phyloP scores from a whole-genome alignment of 1,140 invertebrate species.

The Lordiphosa collinella region DNA sequence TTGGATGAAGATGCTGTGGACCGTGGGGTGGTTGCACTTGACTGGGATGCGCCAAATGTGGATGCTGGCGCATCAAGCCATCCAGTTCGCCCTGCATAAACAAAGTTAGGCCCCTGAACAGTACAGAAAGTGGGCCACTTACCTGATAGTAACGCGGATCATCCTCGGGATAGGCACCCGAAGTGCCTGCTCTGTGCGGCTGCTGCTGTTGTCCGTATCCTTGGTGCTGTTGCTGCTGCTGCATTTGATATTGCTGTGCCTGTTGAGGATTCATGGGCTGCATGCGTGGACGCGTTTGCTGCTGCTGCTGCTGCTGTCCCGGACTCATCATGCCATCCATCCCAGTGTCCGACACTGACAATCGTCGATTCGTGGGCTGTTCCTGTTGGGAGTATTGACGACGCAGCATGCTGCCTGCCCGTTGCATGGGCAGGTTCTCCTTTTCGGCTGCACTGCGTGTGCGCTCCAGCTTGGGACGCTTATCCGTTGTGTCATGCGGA shows the following conservation, averaged over 20 bases:
- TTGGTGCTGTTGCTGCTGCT: constrained; percentile 59
- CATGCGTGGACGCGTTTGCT: constrained; percentile 49
- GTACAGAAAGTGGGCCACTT: neutral
- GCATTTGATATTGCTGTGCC: constrained; percentile 55
- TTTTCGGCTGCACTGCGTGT: constrained; percentile 91
- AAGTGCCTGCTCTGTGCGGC: constrained; percentile 20
- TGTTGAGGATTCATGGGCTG: constrained; percentile 59
- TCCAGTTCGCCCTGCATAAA: constrained; percentile 84
- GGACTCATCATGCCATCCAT: constrained; percentile 70
- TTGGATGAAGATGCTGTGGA: constrained; percentile 66
- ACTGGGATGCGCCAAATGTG: constrained; percentile 83
- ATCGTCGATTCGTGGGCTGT: constrained; percentile 80
- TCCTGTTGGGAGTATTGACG: constrained; percentile 95
- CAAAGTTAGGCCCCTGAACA: neutral
- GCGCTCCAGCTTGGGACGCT: constrained; percentile 90
- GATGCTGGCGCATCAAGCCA: constrained; percentile 86
- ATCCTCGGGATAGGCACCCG: constrained; percentile 80
- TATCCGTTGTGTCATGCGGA: constrained; percentile 82
- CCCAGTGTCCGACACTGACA: constrained; percentile 77
- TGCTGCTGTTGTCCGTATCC: constrained; percentile 51
- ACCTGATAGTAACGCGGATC: constrained; percentile 83
- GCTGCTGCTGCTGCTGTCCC: constrained; percentile 52
- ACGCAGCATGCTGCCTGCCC: constrained; percentile 87
- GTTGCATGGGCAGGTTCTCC: constrained; percentile 89
- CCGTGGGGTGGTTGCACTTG: constrained; percentile 70